Percentiles rank a stretch among this genome's conserved stretches.
phyloP scores from a whole-genome alignment of 2,888 invertebrate genomes.

The Loripinus fragilis region DNA sequence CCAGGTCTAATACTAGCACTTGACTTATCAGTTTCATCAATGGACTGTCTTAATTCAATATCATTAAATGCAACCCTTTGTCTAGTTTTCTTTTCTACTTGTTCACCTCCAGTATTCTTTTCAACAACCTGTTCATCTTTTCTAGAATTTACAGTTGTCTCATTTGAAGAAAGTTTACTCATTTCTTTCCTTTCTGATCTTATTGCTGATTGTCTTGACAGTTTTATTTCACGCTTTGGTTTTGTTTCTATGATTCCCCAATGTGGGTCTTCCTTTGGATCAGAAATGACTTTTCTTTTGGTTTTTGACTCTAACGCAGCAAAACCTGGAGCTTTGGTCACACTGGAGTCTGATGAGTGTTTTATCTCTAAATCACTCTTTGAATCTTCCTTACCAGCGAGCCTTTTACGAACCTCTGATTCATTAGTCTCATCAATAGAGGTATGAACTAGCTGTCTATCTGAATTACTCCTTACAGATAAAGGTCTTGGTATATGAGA shows the following conservation, averaged over 20 bases:
- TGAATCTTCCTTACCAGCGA: not conserved
- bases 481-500: constrained; percentile 37
- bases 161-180: constrained; percentile 25
- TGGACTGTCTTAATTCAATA: constrained; percentile 9
- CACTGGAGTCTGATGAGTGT: not conserved
- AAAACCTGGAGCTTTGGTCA: not conserved
- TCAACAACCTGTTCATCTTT: not conserved
- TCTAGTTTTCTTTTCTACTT: not conserved
- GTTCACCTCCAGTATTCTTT: not conserved
- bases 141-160: not conserved
- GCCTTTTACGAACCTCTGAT: not conserved
- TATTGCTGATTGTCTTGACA: constrained; percentile 49
- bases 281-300: not conserved
- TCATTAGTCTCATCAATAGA: not conserved
- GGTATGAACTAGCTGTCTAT: constrained; percentile 1
- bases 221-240: constrained; percentile 29
- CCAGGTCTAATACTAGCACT: not conserved
- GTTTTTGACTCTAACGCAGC: not conserved
- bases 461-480: constrained; percentile 20
- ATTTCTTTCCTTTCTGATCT: constrained; percentile 46
- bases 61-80: constrained; percentile 17
- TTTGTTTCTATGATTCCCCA: constrained; percentile 19
- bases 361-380: not conserved
- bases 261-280: not conserved
- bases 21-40: constrained; percentile 17